Percentiles rank a stretch among this genome's conserved stretches.
Conservation (phyloP, 1,140 invertebrate genomes). For the Drosophila gunungcola region DNA sequence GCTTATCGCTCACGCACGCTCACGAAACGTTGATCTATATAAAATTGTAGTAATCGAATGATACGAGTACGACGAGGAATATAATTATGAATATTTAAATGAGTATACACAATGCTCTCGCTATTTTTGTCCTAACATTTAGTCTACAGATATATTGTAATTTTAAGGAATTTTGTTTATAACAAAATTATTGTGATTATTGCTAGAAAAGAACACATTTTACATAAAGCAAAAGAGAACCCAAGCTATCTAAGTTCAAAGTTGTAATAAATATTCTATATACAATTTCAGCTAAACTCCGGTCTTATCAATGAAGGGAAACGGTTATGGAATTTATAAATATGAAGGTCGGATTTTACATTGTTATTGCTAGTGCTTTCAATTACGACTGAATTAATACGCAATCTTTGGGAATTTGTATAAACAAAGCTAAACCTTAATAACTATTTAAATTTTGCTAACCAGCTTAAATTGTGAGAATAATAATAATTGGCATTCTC, state of each 20-base stretch:
- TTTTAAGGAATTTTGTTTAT: slow-evolving; percentile 82
- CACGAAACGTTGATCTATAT: slow-evolving; percentile 69
- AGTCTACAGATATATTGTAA: slow-evolving; percentile 76
- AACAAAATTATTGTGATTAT: slow-evolving; percentile 84
- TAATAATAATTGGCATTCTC: background rate
- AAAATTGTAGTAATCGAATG: slow-evolving; percentile 74
- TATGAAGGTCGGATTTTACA: background rate
- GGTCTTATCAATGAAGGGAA: slow-evolving; percentile 4
- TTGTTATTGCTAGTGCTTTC: background rate
- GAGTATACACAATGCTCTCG: slow-evolving; percentile 66
- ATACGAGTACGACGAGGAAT: slow-evolving; percentile 39
- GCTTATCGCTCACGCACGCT: slow-evolving; percentile 53
- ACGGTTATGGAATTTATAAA: background rate
- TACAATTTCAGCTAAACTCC: slow-evolving; percentile 37
- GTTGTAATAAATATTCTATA: slow-evolving; percentile 77
- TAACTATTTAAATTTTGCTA: background rate
- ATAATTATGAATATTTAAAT: slow-evolving; percentile 45
- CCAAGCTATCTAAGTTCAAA: slow-evolving; percentile 77
- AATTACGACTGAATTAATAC: background rate
- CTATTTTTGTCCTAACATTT: slow-evolving; percentile 81
- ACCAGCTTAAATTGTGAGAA: background rate
- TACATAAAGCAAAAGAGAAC: slow-evolving; percentile 71
- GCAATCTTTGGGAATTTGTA: background rate
- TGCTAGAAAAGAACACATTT: slow-evolving; percentile 83
- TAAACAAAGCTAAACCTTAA: slow-evolving; percentile 1